Percentiles rank a stretch among this genome's conserved stretches.
Conservation (phyloP, 2,113 vertebrate genomes). For the Acrocephalus arundinaceus region DNA sequence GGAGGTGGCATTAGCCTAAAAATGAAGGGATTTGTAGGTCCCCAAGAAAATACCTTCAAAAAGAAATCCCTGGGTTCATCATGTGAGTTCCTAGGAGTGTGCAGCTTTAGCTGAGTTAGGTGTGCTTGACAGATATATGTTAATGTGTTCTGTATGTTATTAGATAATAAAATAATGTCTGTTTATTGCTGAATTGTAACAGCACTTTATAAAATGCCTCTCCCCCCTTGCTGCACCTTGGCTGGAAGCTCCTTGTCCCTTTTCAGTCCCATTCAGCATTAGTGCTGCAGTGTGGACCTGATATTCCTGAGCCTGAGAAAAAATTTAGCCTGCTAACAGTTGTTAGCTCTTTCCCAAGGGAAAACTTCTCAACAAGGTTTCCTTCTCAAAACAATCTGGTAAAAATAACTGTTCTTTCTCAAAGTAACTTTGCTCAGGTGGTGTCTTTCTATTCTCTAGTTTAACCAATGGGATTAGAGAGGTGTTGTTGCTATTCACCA, state of each 20-base stretch:
- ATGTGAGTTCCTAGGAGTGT: neutral
- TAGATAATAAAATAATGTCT: neutral
- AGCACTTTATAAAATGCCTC: neutral
- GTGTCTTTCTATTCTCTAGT: too few species aligned
- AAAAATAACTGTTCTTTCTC: too few species aligned
- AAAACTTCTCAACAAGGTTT: too few species aligned
- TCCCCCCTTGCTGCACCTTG: neutral
- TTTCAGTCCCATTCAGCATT: neutral
- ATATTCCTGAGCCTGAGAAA: too few species aligned
- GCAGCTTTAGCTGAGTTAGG: neutral
- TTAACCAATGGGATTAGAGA: too few species aligned
- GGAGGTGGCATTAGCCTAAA: neutral
- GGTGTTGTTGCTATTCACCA: too few species aligned
- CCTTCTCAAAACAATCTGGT: too few species aligned
- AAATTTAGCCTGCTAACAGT: too few species aligned
- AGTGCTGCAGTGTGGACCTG: too few species aligned
- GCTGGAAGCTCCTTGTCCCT: neutral
- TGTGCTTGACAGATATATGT: fast-evolving
- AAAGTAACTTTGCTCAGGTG: too few species aligned
- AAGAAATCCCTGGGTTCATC: neutral
- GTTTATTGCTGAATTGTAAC: neutral
- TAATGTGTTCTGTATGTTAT: neutral
- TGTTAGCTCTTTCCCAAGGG: too few species aligned
- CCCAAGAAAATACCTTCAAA: neutral
- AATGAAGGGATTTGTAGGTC: neutral